Conservation (phyloP, 2,797 vertebrate species). For the Jordanella pulchra region DNA sequence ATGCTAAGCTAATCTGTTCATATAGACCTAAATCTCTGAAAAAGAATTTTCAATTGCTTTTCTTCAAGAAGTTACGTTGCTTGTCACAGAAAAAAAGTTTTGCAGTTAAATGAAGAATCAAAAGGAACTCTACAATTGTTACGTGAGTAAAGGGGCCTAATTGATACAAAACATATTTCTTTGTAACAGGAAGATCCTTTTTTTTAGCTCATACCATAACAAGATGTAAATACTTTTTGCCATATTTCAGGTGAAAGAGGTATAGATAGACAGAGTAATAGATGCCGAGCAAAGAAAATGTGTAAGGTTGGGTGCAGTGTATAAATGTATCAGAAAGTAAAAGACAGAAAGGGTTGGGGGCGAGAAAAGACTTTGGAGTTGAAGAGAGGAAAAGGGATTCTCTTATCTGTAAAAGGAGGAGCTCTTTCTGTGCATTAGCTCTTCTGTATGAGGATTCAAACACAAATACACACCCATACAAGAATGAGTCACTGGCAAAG, state of each 20-base stretch:
- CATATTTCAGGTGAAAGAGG: conserved; percentile 21
- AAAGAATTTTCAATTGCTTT: background rate
- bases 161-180: conserved; percentile 26
- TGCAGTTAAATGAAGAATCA: conserved; percentile 9
- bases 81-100: conserved; percentile 22
- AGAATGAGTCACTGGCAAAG: conserved; percentile 54
- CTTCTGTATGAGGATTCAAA: conserved; percentile 40
- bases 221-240: conserved; percentile 7
- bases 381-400: conserved; percentile 38
- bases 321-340: conserved; percentile 37
- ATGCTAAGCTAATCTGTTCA: background rate
- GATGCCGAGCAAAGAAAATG: conserved; percentile 42
- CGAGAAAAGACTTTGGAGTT: conserved; percentile 25
- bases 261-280: conserved; percentile 27
- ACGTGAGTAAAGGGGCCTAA: conserved; percentile 32
- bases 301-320: too few species aligned
- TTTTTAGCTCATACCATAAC: conserved; percentile 26
- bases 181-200: conserved; percentile 34
- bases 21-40: background rate
- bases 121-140: conserved; percentile 22
- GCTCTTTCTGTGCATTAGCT: conserved; percentile 45
- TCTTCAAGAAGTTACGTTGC: background rate
- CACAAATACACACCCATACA: conserved; percentile 22
- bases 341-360: conserved; percentile 38
- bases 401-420: conserved; percentile 43